phyloP scores from a whole-genome alignment of 92 coral and sea anemone species.

The Zoanthus sociatus region DNA sequence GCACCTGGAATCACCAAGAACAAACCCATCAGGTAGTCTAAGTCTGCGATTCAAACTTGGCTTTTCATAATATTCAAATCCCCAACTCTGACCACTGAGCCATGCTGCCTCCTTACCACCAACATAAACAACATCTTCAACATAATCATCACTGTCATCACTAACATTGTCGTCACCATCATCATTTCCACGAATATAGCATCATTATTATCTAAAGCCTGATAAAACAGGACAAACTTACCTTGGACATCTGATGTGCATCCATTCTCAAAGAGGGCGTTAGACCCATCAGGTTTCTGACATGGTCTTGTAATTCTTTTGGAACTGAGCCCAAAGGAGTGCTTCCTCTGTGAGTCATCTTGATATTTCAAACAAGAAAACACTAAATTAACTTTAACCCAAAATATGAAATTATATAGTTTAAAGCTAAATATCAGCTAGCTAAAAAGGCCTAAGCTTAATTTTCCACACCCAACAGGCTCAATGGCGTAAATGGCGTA shows the following conservation, averaged over 20 bases:
- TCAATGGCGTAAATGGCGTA: too few relatives aligned
- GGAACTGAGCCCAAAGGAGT: conserved; percentile 91
- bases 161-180: neutral
- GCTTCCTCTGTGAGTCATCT: conserved; percentile 78
- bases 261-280: conserved; percentile 90
- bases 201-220: neutral
- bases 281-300: conserved; percentile 81
- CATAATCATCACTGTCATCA: neutral
- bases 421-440: too few relatives aligned
- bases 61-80: neutral
- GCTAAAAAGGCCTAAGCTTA: too few relatives aligned
- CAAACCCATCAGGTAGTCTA: neutral
- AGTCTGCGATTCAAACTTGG: too few relatives aligned
- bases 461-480: too few relatives aligned
- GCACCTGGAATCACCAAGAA: too few relatives aligned
- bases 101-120: neutral
- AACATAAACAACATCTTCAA: neutral
- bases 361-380: conserved; percentile 13
- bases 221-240: conserved; percentile 10
- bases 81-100: neutral
- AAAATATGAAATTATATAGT: too few relatives aligned
- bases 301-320: conserved; percentile 81
- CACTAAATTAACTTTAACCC: neutral
- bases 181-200: neutral
- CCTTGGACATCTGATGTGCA: conserved; percentile 95